Base-by-base conservation (phyloP, 2,797 vertebrate species). In the Spatula clypeata region DNA sequence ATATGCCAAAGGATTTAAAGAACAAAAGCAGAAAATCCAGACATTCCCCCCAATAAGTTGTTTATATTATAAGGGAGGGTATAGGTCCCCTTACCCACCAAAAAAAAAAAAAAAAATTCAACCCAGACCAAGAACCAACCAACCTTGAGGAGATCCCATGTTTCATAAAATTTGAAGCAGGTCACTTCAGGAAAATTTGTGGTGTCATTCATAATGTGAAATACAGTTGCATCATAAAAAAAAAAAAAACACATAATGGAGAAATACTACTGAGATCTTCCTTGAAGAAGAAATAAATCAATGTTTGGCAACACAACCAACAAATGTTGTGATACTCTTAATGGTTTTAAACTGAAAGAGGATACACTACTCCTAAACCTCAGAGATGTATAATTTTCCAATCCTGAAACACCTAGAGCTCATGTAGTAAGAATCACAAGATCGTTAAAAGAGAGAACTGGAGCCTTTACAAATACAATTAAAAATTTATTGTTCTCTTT, bases 401-500 rank as follows among this genome's bases (percentile, higher is more conserved):
- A n/a, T 24, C 23, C 73, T 76, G 55, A 89, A 88, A 75, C 21
- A 65, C 7, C 26, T 6, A 23, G 12, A 71, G 31, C 18, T 36
- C 9, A 29, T 4, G 8, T 7, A 90, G 15, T 27, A 75, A 67
- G 32, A 86, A 79, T 12, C 7, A 79, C 31, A 79, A 44, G 13
- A 54, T 11, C 21, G 9, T 61, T 47, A 24, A 82, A 62, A 20
- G n/a, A 11, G 7, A 26, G 1, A 72, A 10, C 57, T 44, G 49
- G 36, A 92, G 36, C 29, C 66, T 91, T 88, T 79, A 80, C 49
- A 95, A 94, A 76, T 60, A 94, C 79, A 94, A 93, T 55, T 93
- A 79, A 58, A 97, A 92, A 93, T 97, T 96, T 96, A 96, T 97
- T 97, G 69, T 90, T 89, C 65, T 81, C 49, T 77, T 94, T 66